These are phyloP conservation scores for Acanthococcus lagerstroemiae DNA, from an alignment of 2,888 invertebrate genomes.

Conservation along the genomic window DNA sequence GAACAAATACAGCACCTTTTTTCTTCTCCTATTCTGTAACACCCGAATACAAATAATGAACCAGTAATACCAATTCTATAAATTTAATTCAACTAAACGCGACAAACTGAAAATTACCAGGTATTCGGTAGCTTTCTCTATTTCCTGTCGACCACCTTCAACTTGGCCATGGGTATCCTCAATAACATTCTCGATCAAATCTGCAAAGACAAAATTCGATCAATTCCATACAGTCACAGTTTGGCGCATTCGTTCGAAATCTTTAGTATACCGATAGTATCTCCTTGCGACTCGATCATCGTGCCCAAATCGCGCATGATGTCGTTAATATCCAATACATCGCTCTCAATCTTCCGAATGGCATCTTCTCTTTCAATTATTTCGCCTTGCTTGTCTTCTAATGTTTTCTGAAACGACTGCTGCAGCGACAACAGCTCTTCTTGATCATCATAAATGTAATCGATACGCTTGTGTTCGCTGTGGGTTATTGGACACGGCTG, in stretches of 20 bases:
- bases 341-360: slow-evolving; percentile 13
- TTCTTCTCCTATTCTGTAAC: background rate
- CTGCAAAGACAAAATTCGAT: background rate
- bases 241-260: no score
- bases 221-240: no score
- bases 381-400: slow-evolving; percentile 17
- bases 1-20: background rate
- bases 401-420: slow-evolving; percentile 17
- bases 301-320: slow-evolving; percentile 25
- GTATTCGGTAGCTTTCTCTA: slow-evolving; percentile 22
- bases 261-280: slow-evolving; percentile 12
- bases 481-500: slow-evolving; percentile 24
- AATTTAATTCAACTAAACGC: background rate
- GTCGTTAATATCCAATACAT: slow-evolving; percentile 22
- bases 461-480: slow-evolving; percentile 15
- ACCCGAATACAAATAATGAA: background rate
- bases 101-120: background rate
- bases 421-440: slow-evolving; percentile 13
- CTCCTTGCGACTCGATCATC: slow-evolving; percentile 8
- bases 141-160: slow-evolving; percentile 16
- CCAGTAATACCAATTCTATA: background rate
- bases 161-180: slow-evolving; percentile 10
- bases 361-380: slow-evolving; percentile 19
- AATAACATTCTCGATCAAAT: slow-evolving; percentile 16
- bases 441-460: slow-evolving; percentile 22